These are phyloP conservation scores for Actinemys pallida DNA, from an alignment of 2,113 vertebrate species.

Conservation along the genomic window DNA sequence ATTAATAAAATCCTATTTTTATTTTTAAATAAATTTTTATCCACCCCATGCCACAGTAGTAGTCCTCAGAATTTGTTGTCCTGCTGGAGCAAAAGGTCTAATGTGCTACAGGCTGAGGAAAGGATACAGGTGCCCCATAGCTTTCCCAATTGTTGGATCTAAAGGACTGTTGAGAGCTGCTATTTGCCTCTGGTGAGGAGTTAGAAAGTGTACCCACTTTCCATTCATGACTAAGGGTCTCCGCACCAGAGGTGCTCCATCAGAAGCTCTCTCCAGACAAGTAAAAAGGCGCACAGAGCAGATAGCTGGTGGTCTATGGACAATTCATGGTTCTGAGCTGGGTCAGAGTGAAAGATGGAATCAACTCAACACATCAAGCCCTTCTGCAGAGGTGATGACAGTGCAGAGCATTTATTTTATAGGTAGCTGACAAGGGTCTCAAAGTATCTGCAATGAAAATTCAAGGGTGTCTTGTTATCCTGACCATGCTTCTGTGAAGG, in stretches of 20 bases:
- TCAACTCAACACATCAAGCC: neutral
- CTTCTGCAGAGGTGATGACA: neutral
- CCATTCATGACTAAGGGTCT: neutral
- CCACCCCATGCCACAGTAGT: neutral
- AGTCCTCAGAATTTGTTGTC: neutral
- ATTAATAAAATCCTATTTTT: neutral
- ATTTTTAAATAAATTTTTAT: neutral
- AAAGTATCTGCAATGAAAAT: neutral
- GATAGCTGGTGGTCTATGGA: neutral
- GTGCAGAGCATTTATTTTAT: neutral
- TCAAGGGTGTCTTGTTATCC: constrained; percentile 3
- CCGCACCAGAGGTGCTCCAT: neutral
- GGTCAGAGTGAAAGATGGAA: neutral
- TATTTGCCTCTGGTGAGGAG: neutral
- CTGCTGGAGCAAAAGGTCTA: neutral
- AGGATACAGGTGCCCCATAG: neutral
- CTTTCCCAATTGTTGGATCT: neutral
- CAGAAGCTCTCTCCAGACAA: neutral
- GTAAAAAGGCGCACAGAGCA: neutral
- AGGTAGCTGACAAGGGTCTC: neutral
- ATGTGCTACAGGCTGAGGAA: neutral
- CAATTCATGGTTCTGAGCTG: neutral
- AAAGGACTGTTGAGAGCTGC: neutral
- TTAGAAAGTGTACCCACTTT: neutral
- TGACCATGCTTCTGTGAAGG: constrained; percentile 3